Base-by-base conservation (phyloP, 2,113 vertebrate genomes). In the Poeciliopsis prolifica region DNA sequence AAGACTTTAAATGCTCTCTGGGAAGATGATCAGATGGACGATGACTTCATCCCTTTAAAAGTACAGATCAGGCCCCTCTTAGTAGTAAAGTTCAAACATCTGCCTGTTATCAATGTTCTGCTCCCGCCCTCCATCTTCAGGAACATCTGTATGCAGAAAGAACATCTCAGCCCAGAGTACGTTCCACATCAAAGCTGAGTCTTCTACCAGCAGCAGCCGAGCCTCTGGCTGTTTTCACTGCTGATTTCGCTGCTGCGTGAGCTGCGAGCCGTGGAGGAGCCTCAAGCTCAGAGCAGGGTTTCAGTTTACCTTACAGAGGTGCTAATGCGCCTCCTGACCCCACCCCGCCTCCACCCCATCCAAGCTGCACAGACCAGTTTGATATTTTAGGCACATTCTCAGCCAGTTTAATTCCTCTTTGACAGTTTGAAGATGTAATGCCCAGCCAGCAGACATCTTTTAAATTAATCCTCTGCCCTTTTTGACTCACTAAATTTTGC, bases 381-480 rank as follows among this genome's bases (percentile, higher is more conserved):
- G 61, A 74, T 75, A 88, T 88, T 85, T 88, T 68, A 68, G 75
- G 84, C 91, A 88, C 88, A 85, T 68, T 81, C 68, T 66, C 79
- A 78, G 75, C 72, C 63, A 73, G 29, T 86, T 87, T 81, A 84
- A 91, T 88, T 92, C 73, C 88, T 86, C 74, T 74, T 81, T 77
- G 81, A 85, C 79, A 77, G 79, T 90, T 87, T 86, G 86, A 84
- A 79, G 81, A 79, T 80, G 68, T 72, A 74, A 82, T 88, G 88
- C 81, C 62, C 78, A 88, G 85, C 91, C 89, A 82, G 89, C 86
- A 86, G 68, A 74, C 67, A 86, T 87, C 73, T 71, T 88, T 92
- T 89, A 90, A 88, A 91, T 90, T 61, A 88, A 91, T 87, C 83
- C 74, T 67, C 77, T 80, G 83, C 76, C 81, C 85, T 80, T 85